phyloP scores from a whole-genome alignment of 2,888 invertebrate genomes.

The Meteorus cinctellus region DNA sequence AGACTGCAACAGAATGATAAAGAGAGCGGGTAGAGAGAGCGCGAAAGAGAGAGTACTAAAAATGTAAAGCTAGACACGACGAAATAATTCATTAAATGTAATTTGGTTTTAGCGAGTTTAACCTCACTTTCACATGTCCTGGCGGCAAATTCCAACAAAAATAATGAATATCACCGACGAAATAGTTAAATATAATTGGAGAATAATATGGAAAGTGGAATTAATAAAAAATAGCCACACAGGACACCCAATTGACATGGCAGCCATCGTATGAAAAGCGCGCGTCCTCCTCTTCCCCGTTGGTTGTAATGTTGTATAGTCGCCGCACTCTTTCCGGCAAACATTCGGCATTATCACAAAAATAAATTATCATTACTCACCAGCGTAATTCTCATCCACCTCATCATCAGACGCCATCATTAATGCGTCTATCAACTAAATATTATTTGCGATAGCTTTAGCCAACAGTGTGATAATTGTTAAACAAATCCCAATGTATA shows the following conservation, averaged over 20 bases:
- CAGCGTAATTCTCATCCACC: constrained; percentile 89
- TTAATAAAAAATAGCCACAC: constrained; percentile 43
- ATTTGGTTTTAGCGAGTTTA: neutral
- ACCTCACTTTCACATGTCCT: neutral
- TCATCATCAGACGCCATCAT: constrained; percentile 91
- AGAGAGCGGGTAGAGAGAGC: constrained; percentile 18
- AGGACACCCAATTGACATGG: constrained; percentile 63
- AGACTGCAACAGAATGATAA: constrained; percentile 28
- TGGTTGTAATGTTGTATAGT: constrained; percentile 26
- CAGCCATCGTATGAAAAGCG: constrained; percentile 71
- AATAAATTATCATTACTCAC: constrained; percentile 76
- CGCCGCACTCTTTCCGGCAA: constrained; percentile 53
- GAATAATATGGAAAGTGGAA: neutral
- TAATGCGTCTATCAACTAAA: constrained; percentile 37
- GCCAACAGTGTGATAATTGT: constrained; percentile 42
- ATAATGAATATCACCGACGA: too few relatives aligned
- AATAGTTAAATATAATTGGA: too few relatives aligned
- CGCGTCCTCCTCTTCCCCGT: constrained; percentile 62
- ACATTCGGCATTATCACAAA: constrained; percentile 43
- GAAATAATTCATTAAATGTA: neutral
- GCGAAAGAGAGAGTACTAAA: neutral
- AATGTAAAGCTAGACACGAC: neutral
- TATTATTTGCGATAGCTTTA: constrained; percentile 33
- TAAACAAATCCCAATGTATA: constrained; percentile 44
- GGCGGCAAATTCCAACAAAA: too few relatives aligned